Conservation (phyloP, 2,797 vertebrate genomes). For the Amniataba percoides region DNA sequence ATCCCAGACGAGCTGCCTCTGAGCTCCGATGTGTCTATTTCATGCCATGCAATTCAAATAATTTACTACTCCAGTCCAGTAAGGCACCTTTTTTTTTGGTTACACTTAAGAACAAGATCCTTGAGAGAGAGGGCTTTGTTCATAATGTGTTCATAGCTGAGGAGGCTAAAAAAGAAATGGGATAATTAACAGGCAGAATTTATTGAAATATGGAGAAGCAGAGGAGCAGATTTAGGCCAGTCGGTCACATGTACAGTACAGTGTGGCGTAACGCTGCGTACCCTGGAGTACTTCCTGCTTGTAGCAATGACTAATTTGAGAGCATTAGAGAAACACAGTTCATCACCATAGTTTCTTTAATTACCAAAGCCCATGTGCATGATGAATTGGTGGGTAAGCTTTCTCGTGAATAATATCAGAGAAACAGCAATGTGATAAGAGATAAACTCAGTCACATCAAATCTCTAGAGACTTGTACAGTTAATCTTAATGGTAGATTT, state of each 20-base stretch:
- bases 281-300: conserved; percentile 51
- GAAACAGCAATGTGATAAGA: neutral
- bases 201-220: conserved; percentile 32
- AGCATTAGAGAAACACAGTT: conserved; percentile 68
- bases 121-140: conserved; percentile 8
- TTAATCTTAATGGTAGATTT: neutral
- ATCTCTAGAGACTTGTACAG: neutral
- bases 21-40: conserved; percentile 40
- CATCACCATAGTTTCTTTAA: conserved; percentile 68
- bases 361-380: conserved; percentile 55
- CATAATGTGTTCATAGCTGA: neutral
- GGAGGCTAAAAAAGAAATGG: conserved; percentile 5
- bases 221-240: conserved; percentile 60
- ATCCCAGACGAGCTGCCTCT: conserved; percentile 44
- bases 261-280: conserved; percentile 20
- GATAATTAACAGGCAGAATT: conserved; percentile 6
- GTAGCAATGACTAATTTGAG: conserved; percentile 73
- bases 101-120: conserved; percentile 11
- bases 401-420: conserved; percentile 28
- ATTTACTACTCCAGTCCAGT: conserved; percentile 18
- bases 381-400: conserved; percentile 37
- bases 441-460: neutral
- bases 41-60: conserved; percentile 24
- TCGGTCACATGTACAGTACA: conserved; percentile 60
- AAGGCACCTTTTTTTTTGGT: neutral